phyloP scores from a whole-genome alignment of 2,888 invertebrate species.

The Entomobrya multifasciata region DNA sequence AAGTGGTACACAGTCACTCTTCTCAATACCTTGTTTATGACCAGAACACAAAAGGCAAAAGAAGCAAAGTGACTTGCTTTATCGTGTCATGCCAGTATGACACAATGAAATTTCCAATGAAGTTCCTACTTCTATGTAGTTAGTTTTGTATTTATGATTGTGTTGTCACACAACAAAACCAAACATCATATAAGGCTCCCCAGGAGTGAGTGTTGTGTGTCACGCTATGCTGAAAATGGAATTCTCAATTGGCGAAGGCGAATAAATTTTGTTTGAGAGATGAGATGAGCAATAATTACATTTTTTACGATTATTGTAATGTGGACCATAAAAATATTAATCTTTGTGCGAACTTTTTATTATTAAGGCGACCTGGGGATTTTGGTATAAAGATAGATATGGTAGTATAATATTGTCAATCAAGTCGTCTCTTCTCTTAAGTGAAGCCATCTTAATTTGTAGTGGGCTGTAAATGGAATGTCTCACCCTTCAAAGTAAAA shows the following conservation, averaged over 20 bases:
- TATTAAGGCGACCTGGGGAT: not conserved
- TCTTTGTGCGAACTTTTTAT: constrained; percentile 3
- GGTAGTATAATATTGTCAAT: too few relatives aligned
- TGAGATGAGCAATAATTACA: constrained; percentile 35
- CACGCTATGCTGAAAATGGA: constrained; percentile 35
- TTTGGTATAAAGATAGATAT: too few relatives aligned
- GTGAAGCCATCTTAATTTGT: too few relatives aligned
- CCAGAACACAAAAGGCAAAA: constrained; percentile 16
- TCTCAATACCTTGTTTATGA: constrained; percentile 49
- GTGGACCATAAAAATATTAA: not conserved
- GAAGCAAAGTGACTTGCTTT: constrained; percentile 35
- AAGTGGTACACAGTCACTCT: not conserved
- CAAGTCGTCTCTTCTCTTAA: too few relatives aligned
- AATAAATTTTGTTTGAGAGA: too few relatives aligned
- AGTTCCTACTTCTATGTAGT: not conserved
- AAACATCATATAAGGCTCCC: constrained; percentile 28
- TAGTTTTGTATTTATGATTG: constrained; percentile 4
- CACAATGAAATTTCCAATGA: constrained; percentile 12
- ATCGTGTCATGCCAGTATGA: constrained; percentile 40
- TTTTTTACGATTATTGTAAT: constrained; percentile 9
- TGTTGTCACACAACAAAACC: constrained; percentile 32
- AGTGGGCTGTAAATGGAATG: too few relatives aligned
- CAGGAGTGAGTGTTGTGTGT: constrained; percentile 36
- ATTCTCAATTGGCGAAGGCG: constrained; percentile 23
- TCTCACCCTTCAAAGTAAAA: too few relatives aligned